phyloP scores from a whole-genome alignment of 2,113 vertebrate species.

The Canis aureus region DNA sequence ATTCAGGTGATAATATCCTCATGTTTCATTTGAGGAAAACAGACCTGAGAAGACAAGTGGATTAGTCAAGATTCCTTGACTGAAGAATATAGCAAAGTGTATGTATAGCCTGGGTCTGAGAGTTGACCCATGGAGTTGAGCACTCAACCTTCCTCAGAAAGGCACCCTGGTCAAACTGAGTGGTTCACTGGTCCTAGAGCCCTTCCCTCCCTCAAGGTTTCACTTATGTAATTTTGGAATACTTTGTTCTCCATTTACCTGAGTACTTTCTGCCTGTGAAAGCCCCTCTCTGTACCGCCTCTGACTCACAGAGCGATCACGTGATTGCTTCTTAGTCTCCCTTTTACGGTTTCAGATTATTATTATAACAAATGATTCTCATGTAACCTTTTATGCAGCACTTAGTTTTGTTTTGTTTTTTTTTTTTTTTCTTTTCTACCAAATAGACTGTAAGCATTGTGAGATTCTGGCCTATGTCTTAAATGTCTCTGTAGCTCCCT shows the following conservation, averaged over 20 bases:
- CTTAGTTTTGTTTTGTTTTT: not conserved
- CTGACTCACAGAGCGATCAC: not conserved
- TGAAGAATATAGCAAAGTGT: not conserved
- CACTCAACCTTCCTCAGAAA: not conserved
- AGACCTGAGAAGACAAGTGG: not conserved
- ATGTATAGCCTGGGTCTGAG: not conserved
- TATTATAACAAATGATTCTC: not conserved
- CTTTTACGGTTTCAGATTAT: not conserved
- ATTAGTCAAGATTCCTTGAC: not conserved
- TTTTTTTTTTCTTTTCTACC: not conserved
- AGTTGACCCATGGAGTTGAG: not conserved
- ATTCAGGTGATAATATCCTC: not conserved
- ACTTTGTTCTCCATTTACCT: not conserved
- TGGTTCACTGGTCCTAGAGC: not conserved
- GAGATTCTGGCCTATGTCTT: not conserved
- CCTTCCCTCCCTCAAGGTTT: not conserved
- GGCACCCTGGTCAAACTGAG: not conserved
- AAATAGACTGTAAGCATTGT: not conserved
- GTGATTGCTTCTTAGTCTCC: not conserved
- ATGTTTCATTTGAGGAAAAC: not conserved
- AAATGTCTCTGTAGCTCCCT: not conserved
- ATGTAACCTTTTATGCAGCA: not conserved
- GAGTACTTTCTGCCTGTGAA: not conserved
- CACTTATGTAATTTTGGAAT: not conserved
- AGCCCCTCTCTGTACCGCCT: not conserved